Conservation (phyloP, 2,797 vertebrate species). For the Lepilemur septentrionalis region DNA sequence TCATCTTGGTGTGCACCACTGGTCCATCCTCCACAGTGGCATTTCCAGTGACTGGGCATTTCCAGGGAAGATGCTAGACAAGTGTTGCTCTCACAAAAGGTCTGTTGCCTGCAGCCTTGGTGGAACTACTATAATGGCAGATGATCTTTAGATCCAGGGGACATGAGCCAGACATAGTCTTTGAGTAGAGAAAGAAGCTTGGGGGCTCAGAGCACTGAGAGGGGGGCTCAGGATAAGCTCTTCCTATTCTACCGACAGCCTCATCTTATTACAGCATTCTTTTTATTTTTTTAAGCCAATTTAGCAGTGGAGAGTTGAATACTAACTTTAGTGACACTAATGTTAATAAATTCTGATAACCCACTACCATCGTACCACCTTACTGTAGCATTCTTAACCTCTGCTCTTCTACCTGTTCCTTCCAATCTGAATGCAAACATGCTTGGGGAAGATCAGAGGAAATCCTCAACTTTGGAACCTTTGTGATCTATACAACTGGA, state of each 20-base stretch:
- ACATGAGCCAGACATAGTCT: background rate
- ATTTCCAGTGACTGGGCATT: background rate
- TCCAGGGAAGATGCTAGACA: accelerated
- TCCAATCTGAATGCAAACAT: background rate
- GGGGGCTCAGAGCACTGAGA: background rate
- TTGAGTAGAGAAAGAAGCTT: background rate
- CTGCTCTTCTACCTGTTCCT: background rate
- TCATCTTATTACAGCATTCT: background rate
- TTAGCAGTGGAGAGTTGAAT: too few relatives aligned
- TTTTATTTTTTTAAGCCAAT: too few relatives aligned
- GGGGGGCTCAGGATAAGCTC: background rate
- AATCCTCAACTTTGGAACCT: background rate
- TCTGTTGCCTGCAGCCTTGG: background rate
- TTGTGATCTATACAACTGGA: background rate
- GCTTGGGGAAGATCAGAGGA: background rate
- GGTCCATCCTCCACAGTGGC: background rate
- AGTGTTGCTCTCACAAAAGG: background rate
- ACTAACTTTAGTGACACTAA: too few relatives aligned
- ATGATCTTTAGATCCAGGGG: background rate
- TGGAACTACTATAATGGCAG: background rate
- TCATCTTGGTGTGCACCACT: background rate
- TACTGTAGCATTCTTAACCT: background rate
- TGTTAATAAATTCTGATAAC: too few relatives aligned
- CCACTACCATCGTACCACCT: too few relatives aligned
- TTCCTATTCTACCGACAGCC: background rate